Evolutionary conservation across 2,797 vertebrate genomes (phyloP), one percentile per base, ranked within the genome.

Genomic region (Lepus oiostolus): DNA sequence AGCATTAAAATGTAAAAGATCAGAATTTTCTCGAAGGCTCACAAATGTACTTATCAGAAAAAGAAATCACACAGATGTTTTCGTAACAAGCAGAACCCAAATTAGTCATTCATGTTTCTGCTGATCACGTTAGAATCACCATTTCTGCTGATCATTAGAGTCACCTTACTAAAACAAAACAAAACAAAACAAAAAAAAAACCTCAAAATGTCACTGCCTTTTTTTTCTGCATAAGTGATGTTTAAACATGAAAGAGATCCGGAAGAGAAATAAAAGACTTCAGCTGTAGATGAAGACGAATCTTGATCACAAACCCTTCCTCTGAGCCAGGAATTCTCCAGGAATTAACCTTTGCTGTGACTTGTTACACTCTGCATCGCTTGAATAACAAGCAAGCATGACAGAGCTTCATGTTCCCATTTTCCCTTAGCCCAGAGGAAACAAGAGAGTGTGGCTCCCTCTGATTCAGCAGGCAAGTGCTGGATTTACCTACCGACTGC

Each of bases 61-160:
- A 96, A 97, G 95, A 97, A 97, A 95, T 96, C 96, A 80, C 88
- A 91, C 97, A 97, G 96, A 96, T 96, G 95, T 94, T 97, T 97
- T 95, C 35, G 38, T 91, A 96, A 93, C 74, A 95, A 95, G 90
- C 88, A 96, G 95, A 96, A 93, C 42, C 70, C 84, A 97, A 96
- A 97, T 96, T 95, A 97, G 96, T 94, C 94, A 97, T 96, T 97
- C 96, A 96, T 54, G 92, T 97, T 97, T 97, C 92, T 97, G 96
- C 96, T 97, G 96, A 97, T 96, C 94, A 32, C 89, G 95, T 97
- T 95, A 96, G 87, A 97, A 97, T 96, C 89, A 94, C 83, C 95
- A 79, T 95, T 96, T 97, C 95, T 97, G 96, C 72, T 96, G 91
- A 97, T 96, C 95, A 94, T 96, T 95, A 91, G 74, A 96, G 94